A percentile compares a stretch with the other conserved stretches of the same genome.
Evolutionary conservation across 2,888 invertebrate species (phyloP).

Genomic region (Rhingia rostrata): DNA sequence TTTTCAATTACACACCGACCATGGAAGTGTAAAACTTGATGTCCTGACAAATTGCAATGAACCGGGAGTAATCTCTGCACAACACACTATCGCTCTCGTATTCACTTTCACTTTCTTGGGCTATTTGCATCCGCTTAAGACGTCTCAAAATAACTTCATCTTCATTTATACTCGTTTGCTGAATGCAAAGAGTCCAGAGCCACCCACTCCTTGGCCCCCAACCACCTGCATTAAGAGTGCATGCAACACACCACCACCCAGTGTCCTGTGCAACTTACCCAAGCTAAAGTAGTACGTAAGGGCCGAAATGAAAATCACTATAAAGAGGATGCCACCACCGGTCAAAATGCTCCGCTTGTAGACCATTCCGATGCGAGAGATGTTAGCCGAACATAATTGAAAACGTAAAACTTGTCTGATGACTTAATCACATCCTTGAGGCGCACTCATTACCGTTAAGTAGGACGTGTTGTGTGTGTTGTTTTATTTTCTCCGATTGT

Average conservation of each 20-base stretch:
- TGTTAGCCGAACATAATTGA: slow-evolving; percentile 41
- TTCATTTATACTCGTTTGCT: slow-evolving; percentile 33
- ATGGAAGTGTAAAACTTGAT: slow-evolving; percentile 58
- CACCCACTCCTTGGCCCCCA: neutral
- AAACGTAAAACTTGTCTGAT: slow-evolving; percentile 59
- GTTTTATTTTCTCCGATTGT: neutral
- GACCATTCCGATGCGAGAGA: slow-evolving; percentile 77
- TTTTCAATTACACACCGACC: slow-evolving; percentile 57
- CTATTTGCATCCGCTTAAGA: slow-evolving; percentile 54
- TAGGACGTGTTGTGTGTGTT: slow-evolving; percentile 19
- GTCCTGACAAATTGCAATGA: slow-evolving; percentile 66
- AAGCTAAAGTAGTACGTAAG: slow-evolving; percentile 82
- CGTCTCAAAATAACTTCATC: slow-evolving; percentile 45
- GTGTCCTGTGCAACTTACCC: slow-evolving; percentile 78
- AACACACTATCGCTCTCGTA: slow-evolving; percentile 50
- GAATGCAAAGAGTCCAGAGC: slow-evolving; percentile 31
- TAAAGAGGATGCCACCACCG: slow-evolving; percentile 79
- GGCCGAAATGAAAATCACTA: slow-evolving; percentile 79
- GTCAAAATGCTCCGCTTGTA: slow-evolving; percentile 81
- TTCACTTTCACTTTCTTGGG: slow-evolving; percentile 51
- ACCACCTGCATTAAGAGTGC: slow-evolving; percentile 4
- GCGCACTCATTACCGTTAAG: slow-evolving; percentile 49
- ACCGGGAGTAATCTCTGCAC: slow-evolving; percentile 47
- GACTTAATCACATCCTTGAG: slow-evolving; percentile 65
- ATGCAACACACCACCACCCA: neutral